Base-by-base conservation (phyloP, 2,888 invertebrate genomes). In the Seira musarum region DNA sequence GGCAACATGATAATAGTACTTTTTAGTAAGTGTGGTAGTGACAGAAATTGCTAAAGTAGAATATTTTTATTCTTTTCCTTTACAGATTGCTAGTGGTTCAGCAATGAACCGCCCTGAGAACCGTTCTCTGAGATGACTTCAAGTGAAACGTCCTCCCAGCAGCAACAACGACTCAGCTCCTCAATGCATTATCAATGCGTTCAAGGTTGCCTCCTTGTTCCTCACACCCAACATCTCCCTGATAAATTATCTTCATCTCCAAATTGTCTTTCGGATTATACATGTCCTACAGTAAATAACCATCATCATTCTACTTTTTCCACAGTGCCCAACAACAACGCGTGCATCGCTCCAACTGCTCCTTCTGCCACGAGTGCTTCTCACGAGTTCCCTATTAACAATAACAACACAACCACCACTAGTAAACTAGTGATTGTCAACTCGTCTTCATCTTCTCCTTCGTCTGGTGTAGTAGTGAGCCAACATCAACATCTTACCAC, bases 181-280 rank as follows among this genome's bases (percentile, higher is more conserved):
- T 84, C 85, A 63, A 76, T 82, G 81, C 82, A 83, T 78, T 83
- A 85, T 83, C 86, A 86, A 80, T 85, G 83, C 84, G 81, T 86
- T 82, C 83, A 81, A 75, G 84, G 84, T 83, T 83, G 84, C 73
- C 81, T 82, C 70, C 75, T 83, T 74, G 83, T 73, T 69, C 80
- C 49, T 61, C 74, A 75, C 25, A 46, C 66, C 24, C 74, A 66
- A 8, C 74, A 67, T 46, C 74, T 67, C 6, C 40, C 64, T 65
- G 72, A 80, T 74, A 74, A 80, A 73, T 64, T 74, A 70, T 46
- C 64, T 76, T 25, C 57, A n/a, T 70, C 67, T 60, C 60, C 73
- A 74, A 80, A 80, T 74, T 65, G 61, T 70, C 60, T 64, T 80
- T 65, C 70, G 35, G 25, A 10, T 60, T 67, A 57, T 61, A 21